Conservation (phyloP, 2,797 vertebrate species). For the Sarcoramphus papa region DNA sequence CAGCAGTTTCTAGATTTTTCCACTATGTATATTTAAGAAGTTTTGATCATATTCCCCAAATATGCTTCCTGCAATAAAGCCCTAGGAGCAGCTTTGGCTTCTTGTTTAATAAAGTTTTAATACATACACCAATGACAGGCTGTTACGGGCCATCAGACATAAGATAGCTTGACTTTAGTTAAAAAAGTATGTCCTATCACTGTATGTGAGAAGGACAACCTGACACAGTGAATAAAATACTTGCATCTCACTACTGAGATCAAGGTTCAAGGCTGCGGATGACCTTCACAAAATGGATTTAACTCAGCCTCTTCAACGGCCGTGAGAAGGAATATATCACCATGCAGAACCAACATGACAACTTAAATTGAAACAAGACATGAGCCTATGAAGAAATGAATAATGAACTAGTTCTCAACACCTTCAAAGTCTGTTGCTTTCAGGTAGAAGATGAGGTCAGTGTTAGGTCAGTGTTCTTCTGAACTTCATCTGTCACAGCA, state of each 20-base stretch:
- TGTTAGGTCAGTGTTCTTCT: neutral
- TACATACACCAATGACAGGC: neutral
- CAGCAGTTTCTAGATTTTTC: neutral
- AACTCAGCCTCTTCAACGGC: neutral
- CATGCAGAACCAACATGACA: neutral
- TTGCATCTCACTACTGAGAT: neutral
- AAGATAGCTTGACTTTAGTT: neutral
- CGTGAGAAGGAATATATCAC: neutral
- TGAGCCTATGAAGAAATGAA: neutral
- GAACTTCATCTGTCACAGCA: neutral
- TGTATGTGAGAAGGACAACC: neutral
- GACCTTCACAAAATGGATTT: slow-evolving; percentile 21
- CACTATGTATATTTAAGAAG: neutral
- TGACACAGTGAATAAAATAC: neutral
- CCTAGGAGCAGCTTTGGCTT: neutral
- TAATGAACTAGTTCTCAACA: slow-evolving; percentile 4
- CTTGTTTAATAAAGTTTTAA: neutral
- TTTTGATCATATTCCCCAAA: neutral
- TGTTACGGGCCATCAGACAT: neutral
- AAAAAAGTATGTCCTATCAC: neutral
- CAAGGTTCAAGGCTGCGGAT: slow-evolving; percentile 12
- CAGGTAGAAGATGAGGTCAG: neutral
- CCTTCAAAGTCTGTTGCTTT: neutral
- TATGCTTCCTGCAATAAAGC: neutral
- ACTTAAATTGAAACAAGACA: slow-evolving; percentile 37